These are phyloP conservation scores for Diabrotica virgifera DNA, from an alignment of 1,140 invertebrate species.

Conservation along the genomic window DNA sequence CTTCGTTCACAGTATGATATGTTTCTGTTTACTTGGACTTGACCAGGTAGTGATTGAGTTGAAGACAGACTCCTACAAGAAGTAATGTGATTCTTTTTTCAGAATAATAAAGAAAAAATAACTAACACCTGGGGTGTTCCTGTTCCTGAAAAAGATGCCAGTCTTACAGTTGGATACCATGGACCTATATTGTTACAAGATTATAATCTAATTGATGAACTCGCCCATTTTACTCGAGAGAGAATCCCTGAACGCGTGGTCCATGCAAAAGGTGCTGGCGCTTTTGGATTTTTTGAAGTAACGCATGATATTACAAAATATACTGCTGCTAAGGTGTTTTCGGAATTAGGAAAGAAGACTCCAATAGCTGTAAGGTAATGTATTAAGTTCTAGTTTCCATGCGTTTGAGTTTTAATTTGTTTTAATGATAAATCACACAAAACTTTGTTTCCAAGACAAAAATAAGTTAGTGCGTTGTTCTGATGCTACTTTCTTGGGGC, in stretches of 20 bases:
- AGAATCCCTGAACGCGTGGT: slow-evolving; percentile 97
- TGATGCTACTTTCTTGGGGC: too few species aligned
- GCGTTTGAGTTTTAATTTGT: background rate
- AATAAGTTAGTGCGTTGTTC: too few species aligned
- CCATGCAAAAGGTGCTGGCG: slow-evolving; percentile 95
- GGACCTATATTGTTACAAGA: slow-evolving; percentile 91
- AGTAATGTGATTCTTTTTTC: background rate
- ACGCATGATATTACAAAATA: slow-evolving; percentile 81
- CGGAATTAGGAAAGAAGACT: slow-evolving; percentile 76
- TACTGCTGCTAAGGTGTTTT: slow-evolving; percentile 76
- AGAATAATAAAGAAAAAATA: slow-evolving; percentile 24
- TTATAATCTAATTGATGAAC: slow-evolving; percentile 84
- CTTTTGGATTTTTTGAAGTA: slow-evolving; percentile 94
- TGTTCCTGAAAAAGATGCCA: slow-evolving; percentile 66
- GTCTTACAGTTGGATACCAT: slow-evolving; percentile 76
- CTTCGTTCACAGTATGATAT: too few species aligned
- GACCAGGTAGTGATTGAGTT: too few species aligned
- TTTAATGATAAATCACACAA: too few species aligned
- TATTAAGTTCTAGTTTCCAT: background rate
- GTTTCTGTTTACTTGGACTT: too few species aligned
- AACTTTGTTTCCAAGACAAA: too few species aligned
- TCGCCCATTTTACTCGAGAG: slow-evolving; percentile 92
- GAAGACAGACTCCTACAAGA: too few species aligned
- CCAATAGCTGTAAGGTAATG: slow-evolving; percentile 68
- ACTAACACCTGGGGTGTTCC: slow-evolving; percentile 71